Evolutionary conservation across 1,140 invertebrate species (phyloP), one percentile per base, ranked within the genome.

Genomic region (Condylostylus longicornis): DNA sequence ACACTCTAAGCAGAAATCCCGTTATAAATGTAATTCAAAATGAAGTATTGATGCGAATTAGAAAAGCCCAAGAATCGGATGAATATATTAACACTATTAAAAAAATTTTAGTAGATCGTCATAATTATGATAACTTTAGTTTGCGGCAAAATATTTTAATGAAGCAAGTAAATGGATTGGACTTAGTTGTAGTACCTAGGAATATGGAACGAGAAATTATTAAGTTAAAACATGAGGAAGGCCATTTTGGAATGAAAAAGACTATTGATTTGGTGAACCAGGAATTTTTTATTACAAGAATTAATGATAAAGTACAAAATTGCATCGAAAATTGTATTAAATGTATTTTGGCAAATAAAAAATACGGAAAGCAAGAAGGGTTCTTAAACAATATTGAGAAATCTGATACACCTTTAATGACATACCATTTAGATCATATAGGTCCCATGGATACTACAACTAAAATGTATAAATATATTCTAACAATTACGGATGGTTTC

Each of bases 291-390:
- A 54, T 66, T 25, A 35, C 49, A 5, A 51, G 61, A 4, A 8
- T 64, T 22, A 25, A 41, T 22, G 36, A 42, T 2, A 63, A 58
- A 33, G 48, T 62, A 5, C 40, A 51, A 37, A 42, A 48, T 19
- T 15, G 49, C 3, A 48, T 64, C 6, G 9, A 30, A 0, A 53
- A 48, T 23, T 63, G 61, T 38, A 33, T 62, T 5, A 28, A 35
- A n/a, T 61, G 60, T 30, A 43, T 62, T 22, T 34, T 58, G 7
- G 35, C 33, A 10, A 38, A 39, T 22, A 27, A 38, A 21, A 59
- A 57, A 15, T 32, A 38, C 36, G 62, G 62, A 6, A 66, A 62
- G 40, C 42, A 54, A 35, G 54, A 65, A 47, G 62, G 54, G 4
- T 43, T 43, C n/a, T 32, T 61, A 9, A 33, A 57, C 31, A 43